phyloP scores from a whole-genome alignment of 2,888 invertebrate species.

The Drosophila nr. medialis region DNA sequence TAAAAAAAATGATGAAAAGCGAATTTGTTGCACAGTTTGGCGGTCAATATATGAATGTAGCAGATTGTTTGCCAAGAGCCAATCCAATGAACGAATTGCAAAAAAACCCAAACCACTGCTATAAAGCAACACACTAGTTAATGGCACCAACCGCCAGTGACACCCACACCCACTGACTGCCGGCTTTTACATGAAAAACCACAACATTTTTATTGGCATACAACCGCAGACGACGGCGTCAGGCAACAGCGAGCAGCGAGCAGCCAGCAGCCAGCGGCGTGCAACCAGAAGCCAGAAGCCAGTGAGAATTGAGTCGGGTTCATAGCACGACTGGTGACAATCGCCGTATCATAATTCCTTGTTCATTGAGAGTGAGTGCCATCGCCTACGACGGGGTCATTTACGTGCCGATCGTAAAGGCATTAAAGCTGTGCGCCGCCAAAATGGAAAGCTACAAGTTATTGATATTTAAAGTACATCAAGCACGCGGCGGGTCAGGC shows the following conservation, averaged over 20 bases:
- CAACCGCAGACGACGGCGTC: constrained; percentile 50
- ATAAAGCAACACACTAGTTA: constrained; percentile 59
- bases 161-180: constrained; percentile 18
- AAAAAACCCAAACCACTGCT: constrained; percentile 13
- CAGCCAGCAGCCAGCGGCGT: neutral
- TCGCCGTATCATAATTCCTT: constrained; percentile 50
- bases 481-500: constrained; percentile 28
- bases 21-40: constrained; percentile 38
- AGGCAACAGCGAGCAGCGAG: neutral
- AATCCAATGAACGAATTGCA: constrained; percentile 32
- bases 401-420: constrained; percentile 50
- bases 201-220: constrained; percentile 64
- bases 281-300: neutral
- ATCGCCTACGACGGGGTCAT: constrained; percentile 19
- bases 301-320: neutral
- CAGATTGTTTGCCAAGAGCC: constrained; percentile 17
- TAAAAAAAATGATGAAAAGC: constrained; percentile 41
- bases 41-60: constrained; percentile 14
- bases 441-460: constrained; percentile 40
- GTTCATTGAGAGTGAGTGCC: constrained; percentile 51
- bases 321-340: constrained; percentile 17
- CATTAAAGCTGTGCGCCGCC: constrained; percentile 11
- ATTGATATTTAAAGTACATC: constrained; percentile 57
- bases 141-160: constrained; percentile 42
- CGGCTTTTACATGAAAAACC: constrained; percentile 48